Conservation (phyloP, 2,888 invertebrate genomes). For the Maniola hyperantus region DNA sequence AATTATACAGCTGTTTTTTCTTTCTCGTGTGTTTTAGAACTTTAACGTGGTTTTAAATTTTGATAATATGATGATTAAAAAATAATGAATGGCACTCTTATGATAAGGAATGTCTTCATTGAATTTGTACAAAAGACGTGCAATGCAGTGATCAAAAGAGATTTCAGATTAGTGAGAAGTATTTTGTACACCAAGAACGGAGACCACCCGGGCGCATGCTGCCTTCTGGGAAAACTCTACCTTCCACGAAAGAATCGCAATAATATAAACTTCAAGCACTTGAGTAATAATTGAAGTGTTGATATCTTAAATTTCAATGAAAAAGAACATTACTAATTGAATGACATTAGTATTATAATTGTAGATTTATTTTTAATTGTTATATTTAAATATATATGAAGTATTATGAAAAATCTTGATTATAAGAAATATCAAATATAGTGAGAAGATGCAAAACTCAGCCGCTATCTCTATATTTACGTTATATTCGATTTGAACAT, state of each 20-base stretch:
- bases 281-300: background rate
- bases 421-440: background rate
- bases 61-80: background rate
- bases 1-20: conserved; percentile 44
- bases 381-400: background rate
- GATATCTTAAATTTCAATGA: background rate
- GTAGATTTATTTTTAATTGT: too few relatives aligned
- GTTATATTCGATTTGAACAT: conserved; percentile 14
- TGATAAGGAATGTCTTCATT: background rate
- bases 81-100: background rate
- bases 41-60: background rate
- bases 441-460: background rate
- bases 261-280: background rate
- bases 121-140: conserved; percentile 1
- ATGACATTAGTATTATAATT: background rate
- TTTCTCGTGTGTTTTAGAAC: conserved; percentile 16
- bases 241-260: background rate
- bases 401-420: background rate
- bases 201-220: conserved; percentile 71
- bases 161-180: background rate
- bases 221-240: conserved; percentile 9
- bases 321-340: background rate
- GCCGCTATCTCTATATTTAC: background rate
- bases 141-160: background rate
- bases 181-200: conserved; percentile 58